Base-by-base conservation (phyloP, 2,888 invertebrate species). In the Axea sp. region DNA sequence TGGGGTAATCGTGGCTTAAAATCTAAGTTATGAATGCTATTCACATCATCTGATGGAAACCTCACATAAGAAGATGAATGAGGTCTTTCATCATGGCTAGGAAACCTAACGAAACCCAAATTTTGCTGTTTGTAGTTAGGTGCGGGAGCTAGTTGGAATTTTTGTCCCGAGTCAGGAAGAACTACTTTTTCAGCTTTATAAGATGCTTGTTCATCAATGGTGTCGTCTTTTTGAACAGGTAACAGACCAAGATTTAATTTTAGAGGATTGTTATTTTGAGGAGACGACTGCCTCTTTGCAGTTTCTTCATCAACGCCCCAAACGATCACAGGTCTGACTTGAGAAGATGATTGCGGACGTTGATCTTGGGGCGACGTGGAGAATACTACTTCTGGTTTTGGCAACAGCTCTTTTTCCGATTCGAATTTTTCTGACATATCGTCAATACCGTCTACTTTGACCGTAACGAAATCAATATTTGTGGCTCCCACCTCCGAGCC, bases 41-140 rank as follows among this genome's bases (percentile, higher is more conserved):
- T 87, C 1, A 81, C 82, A 7, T 84, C 83, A 12, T 83, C 83
- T 3, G 82, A 81, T 0, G 84, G 84, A 35, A 86, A 84, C 6
- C 80, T 81, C 1, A 84, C 81, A 59, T 72, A 80, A 7, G 73
- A 67, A 2, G 78, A 67, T 1, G 73, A 57, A n/a, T 35, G 53
- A 2, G 53, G 75, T 15, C 62, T 59, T 5, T 69, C 76, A 5
- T 77, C 75, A 60, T 77, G 53, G 6, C 30, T 76, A 11, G 82
- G 80, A 45, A 83, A 84, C 26, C 78, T 75, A 7, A 82, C 79
- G 19, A 76, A 77, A 43, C 77, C 19, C 28, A 69, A 53, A 26
- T 43, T 8, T 1, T 60, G 73, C 24, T 57, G 17, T 35, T 77
- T 59, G 47, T 8, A 17, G 75, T 37, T 47, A 0, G 45, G 11